A percentile compares a stretch with the other conserved stretches of the same genome.
These are phyloP conservation scores for Anthophora plumipes DNA, from an alignment of 2,888 invertebrate species.

Conservation along the genomic window DNA sequence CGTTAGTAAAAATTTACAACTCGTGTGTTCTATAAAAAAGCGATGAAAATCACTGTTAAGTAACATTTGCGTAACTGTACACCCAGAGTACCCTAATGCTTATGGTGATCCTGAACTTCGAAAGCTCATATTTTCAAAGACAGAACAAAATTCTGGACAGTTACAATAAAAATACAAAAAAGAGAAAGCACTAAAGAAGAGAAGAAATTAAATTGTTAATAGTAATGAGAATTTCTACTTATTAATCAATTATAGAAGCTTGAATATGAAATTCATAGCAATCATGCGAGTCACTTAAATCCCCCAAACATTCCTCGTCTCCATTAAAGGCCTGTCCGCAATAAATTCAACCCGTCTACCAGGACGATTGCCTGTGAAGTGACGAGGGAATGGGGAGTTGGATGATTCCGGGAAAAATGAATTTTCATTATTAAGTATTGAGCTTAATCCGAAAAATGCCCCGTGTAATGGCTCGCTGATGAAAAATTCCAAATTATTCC, in stretches of 20 bases:
- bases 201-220: too few relatives aligned
- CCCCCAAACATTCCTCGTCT: background rate
- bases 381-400: background rate
- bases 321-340: background rate
- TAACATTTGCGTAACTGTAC: too few relatives aligned
- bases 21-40: too few relatives aligned
- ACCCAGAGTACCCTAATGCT: too few relatives aligned
- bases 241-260: background rate
- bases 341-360: slow-evolving; percentile 7
- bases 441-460: slow-evolving; percentile 16
- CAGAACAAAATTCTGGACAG: too few relatives aligned
- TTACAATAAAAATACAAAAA: too few relatives aligned
- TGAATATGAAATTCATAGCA: background rate
- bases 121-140: too few relatives aligned
- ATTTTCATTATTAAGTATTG: slow-evolving; percentile 43
- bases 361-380: background rate
- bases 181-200: too few relatives aligned
- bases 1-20: too few relatives aligned
- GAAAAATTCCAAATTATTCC: slow-evolving; percentile 37
- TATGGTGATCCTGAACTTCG: too few relatives aligned
- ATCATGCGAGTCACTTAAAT: slow-evolving; percentile 29
- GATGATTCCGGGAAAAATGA: slow-evolving; percentile 16
- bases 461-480: slow-evolving; percentile 19
- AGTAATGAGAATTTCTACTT: background rate
- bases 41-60: too few relatives aligned